A percentile compares a stretch with the other conserved stretches of the same genome.
Conservation (phyloP, 2,888 invertebrate genomes). For the Aporophyla lueneburgensis region DNA sequence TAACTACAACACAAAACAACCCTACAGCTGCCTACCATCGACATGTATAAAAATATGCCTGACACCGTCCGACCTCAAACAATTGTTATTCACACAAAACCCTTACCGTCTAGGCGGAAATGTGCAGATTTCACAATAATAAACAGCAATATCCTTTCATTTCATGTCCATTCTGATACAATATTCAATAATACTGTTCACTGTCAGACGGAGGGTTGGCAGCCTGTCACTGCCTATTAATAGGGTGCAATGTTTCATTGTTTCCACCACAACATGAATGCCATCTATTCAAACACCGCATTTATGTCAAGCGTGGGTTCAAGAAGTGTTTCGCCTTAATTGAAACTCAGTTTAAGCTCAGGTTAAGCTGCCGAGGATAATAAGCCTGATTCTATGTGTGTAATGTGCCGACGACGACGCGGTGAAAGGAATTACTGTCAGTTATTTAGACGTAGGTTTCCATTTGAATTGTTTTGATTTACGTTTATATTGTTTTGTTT, state of each 20-base stretch:
- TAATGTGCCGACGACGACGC: conserved; percentile 6
- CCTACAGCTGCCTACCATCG: not conserved
- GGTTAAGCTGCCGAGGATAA: conserved; percentile 30
- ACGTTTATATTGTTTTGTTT: conserved; percentile 31
- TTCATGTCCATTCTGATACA: conserved; percentile 4
- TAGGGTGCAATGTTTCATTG: conserved; percentile 31
- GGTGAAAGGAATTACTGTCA: conserved; percentile 19
- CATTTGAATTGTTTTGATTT: conserved; percentile 20
- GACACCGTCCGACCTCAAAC: conserved; percentile 33
- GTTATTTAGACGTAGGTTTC: conserved; percentile 13
- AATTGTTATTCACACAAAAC: conserved; percentile 43
- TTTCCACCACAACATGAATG: conserved; percentile 17
- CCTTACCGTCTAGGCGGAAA: conserved; percentile 10
- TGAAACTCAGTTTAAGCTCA: conserved; percentile 48
- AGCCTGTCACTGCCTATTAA: conserved; percentile 36
- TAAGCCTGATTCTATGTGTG: conserved; percentile 29
- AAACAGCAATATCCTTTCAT: conserved; percentile 48
- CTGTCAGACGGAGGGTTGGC: conserved; percentile 29
- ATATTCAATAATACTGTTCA: conserved; percentile 24
- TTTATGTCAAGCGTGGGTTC: conserved; percentile 11
- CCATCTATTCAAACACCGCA: conserved; percentile 38
- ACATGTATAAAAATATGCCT: conserved; percentile 7
- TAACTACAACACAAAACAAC: not conserved
- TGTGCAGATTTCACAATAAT: conserved; percentile 16
- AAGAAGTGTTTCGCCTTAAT: conserved; percentile 47